Conservation (phyloP, 2,113 vertebrate genomes). For the Etheostoma spectabile region DNA sequence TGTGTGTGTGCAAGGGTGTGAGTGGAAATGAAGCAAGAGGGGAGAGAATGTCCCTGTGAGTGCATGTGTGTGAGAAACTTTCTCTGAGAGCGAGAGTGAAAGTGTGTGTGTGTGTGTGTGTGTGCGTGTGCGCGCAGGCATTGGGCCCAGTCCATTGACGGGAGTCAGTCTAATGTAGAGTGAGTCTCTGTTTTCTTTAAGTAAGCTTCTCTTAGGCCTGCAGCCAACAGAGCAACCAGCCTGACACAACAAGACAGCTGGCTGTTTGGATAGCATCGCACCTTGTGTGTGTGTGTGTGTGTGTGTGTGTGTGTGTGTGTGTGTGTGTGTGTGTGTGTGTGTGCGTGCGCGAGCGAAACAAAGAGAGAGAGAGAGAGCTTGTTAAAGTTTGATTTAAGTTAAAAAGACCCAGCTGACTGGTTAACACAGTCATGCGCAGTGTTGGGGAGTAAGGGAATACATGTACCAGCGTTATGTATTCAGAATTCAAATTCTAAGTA, state of each 20-base stretch:
- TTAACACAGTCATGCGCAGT: not conserved
- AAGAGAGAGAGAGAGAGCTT: conserved; percentile 5
- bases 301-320: conserved; percentile 16
- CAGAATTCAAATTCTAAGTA: too few species aligned
- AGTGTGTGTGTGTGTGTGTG: conserved; percentile 1
- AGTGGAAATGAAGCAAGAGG: conserved; percentile 21
- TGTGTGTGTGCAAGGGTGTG: not conserved
- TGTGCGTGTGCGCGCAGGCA: conserved; percentile 15
- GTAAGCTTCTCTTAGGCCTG: conserved; percentile 67
- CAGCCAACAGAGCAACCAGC: conserved; percentile 70
- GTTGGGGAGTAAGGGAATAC: too few species aligned
- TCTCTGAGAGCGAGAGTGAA: not conserved
- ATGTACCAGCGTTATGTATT: too few species aligned
- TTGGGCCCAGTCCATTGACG: conserved; percentile 66
- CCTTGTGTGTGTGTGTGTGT: conserved; percentile 31
- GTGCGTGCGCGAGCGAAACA: not conserved
- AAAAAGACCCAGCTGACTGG: conserved; percentile 23
- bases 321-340: not conserved
- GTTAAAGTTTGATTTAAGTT: conserved; percentile 47
- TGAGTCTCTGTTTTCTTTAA: conserved; percentile 77
- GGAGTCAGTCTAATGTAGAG: conserved; percentile 71
- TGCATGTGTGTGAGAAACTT: conserved; percentile 32
- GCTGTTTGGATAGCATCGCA: conserved; percentile 77
- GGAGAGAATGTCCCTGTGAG: conserved; percentile 51
- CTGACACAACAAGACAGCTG: conserved; percentile 81